A percentile compares a stretch with the other conserved stretches of the same genome.
Evolutionary conservation across 2,888 invertebrate genomes (phyloP).

Genomic region (Epinotia bilunana): DNA sequence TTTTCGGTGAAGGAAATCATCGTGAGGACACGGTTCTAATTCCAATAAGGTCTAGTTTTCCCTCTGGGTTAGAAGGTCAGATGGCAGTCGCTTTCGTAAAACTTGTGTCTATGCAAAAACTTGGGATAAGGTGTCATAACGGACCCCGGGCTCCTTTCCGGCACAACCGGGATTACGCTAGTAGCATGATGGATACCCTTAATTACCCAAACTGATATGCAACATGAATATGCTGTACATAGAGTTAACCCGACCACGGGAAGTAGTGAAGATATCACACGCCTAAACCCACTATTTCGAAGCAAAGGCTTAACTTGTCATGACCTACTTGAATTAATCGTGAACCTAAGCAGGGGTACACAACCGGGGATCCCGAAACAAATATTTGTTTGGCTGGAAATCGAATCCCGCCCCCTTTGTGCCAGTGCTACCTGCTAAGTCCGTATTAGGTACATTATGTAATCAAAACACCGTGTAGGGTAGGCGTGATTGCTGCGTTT

Average conservation of each 20-base stretch:
- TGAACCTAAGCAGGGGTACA: constrained; percentile 21
- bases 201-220: not conserved
- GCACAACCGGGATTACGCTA: too few relatives aligned
- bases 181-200: too few relatives aligned
- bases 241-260: not conserved
- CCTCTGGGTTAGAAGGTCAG: too few relatives aligned
- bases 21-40: too few relatives aligned
- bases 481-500: not conserved
- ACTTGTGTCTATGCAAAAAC: too few relatives aligned
- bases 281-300: constrained; percentile 14
- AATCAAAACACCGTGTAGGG: not conserved
- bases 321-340: constrained; percentile 40
- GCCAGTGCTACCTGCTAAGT: constrained; percentile 19
- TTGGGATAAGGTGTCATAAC: too few relatives aligned
- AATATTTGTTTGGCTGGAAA: constrained; percentile 35
- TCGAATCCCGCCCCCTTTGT: constrained; percentile 25
- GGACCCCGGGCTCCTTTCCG: too few relatives aligned
- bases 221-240: not conserved
- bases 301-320: constrained; percentile 37
- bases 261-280: constrained; percentile 5
- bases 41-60: too few relatives aligned
- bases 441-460: constrained; percentile 17
- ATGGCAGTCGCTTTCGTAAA: too few relatives aligned
- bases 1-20: too few relatives aligned
- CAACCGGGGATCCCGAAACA: constrained; percentile 23